phyloP scores from a whole-genome alignment of 2,888 invertebrate species.

The Chloroclystis v-ata region DNA sequence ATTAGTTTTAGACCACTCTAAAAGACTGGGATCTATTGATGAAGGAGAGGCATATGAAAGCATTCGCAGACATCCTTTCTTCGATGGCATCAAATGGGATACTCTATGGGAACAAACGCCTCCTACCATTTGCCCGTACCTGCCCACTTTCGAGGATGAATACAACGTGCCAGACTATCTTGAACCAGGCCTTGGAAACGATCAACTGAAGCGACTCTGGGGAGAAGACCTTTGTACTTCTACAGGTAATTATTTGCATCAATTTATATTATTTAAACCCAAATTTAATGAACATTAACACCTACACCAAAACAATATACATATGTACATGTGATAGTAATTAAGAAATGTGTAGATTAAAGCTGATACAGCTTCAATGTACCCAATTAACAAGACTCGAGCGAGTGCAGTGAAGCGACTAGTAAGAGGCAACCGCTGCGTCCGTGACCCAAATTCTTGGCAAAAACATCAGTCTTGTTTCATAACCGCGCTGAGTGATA shows the following conservation, averaged over 20 bases:
- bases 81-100: slow-evolving; percentile 89
- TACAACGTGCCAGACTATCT: slow-evolving; percentile 86
- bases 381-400: slow-evolving; percentile 51
- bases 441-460: slow-evolving; percentile 68
- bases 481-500: slow-evolving; percentile 48
- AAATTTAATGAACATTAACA: too few relatives aligned
- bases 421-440: slow-evolving; percentile 64
- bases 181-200: slow-evolving; percentile 92
- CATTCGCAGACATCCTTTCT: slow-evolving; percentile 92
- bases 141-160: slow-evolving; percentile 84
- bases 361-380: slow-evolving; percentile 32
- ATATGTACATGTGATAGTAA: too few relatives aligned
- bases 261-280: too few relatives aligned
- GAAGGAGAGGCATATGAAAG: slow-evolving; percentile 84
- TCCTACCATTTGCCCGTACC: slow-evolving; percentile 88
- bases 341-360: too few relatives aligned
- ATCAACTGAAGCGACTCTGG: slow-evolving; percentile 86
- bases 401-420: slow-evolving; percentile 65
- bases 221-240: slow-evolving; percentile 82
- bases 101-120: slow-evolving; percentile 86
- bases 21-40: slow-evolving; percentile 90
- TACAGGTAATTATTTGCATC: slow-evolving; percentile 45
- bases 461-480: slow-evolving; percentile 57
- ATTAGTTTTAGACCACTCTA: slow-evolving; percentile 87
- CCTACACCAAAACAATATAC: too few relatives aligned